Evolutionary conservation across 2,797 vertebrate species (phyloP), one percentile per base, ranked within the genome.

Genomic region (Gymnocypris eckloni): DNA sequence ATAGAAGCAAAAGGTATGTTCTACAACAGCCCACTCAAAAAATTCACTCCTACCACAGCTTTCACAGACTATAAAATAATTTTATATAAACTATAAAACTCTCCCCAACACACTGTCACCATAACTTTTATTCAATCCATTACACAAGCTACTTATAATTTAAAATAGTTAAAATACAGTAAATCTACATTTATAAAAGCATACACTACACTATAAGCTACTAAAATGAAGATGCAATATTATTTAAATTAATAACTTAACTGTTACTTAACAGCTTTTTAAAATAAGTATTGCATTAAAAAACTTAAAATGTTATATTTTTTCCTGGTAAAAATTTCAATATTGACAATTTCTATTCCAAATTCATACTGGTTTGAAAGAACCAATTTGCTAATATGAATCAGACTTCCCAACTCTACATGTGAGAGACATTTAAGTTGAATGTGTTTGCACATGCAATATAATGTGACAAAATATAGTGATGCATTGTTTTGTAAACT

Each of bases 401-500:
- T 72, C 41, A 25, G 2, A 39, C 13, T 12, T 25, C n/a, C 56
- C 22, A 69, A 39, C 22, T n/a, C 18, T 22, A 22, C 20, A 69
- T 39, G 33, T 20, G 0, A 67, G 16, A 39, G 16, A 7, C 39
- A 71, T 22, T 71, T 43, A 43, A 43, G 20, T 2, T 39, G 8
- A 70, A 71, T 15, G 11, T 39, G 16, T 37, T 41, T 72, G 22
- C 70, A 72, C 22, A 45, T 72, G 22, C 22, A 16, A 18, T 48
- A 25, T 72, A 72, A 72, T 48, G n/a, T 73, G n/a, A 72, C 11
- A 71, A 72, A 72, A 25, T 28, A 1, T 22, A n/a, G 11, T 8
- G 20, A 56, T 48, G n/a, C n/a, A 45, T 39, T 61, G 52, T 79
- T 72, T 71, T 73, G n/a, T 16, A 72, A 72, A 72, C 45, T n/a